phyloP scores from a whole-genome alignment of 2,113 vertebrate species.

The Tetrao urogallus region DNA sequence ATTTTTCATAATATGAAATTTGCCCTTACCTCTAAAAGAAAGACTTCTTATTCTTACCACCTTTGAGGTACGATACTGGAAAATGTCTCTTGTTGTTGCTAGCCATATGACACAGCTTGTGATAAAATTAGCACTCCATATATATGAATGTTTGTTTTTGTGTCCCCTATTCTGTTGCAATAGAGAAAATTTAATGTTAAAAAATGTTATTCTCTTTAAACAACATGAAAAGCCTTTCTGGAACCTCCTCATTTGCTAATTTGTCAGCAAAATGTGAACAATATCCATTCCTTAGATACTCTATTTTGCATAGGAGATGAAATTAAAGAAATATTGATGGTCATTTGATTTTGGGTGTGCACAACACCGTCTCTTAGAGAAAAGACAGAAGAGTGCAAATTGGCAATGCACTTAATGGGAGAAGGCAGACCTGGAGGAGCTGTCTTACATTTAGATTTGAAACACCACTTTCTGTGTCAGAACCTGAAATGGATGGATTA shows the following conservation, averaged over 20 bases:
- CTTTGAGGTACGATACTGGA: background rate
- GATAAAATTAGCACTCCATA: background rate
- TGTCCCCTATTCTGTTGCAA: background rate
- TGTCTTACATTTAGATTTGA: background rate
- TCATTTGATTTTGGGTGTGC: background rate
- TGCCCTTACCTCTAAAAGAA: background rate
- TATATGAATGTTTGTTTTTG: background rate
- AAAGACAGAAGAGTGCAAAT: background rate
- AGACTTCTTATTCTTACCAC: background rate
- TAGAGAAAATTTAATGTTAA: background rate
- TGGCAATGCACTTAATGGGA: background rate
- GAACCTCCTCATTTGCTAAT: background rate
- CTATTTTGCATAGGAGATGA: background rate
- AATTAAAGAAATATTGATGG: background rate
- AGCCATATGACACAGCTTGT: background rate
- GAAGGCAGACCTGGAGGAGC: background rate
- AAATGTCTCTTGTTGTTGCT: accelerated
- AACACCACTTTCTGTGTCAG: background rate
- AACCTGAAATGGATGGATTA: background rate
- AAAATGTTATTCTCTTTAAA: background rate
- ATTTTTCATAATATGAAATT: background rate
- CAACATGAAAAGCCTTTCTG: background rate
- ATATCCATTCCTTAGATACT: background rate
- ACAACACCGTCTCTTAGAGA: background rate
- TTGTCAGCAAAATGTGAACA: background rate